Base-by-base conservation (phyloP, 2,888 invertebrate species). In the Lepidocyrtinus sp. region DNA sequence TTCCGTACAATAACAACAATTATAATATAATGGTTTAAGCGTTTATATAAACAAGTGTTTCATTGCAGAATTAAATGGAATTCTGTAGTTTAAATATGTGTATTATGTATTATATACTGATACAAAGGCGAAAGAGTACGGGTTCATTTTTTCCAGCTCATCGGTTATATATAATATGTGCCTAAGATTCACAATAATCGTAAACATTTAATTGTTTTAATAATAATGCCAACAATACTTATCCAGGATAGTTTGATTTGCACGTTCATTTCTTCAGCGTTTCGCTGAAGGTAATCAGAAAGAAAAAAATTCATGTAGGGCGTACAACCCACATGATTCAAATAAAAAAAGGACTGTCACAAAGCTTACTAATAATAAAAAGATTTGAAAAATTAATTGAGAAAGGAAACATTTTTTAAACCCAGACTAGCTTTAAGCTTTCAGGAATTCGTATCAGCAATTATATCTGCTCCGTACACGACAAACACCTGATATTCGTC, bases 41-140 rank as follows among this genome's bases (percentile, higher is more conserved):
- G 78, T 78, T 55, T 55, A 55, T 55, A 55, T 78, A 78, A 73
- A 78, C 72, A 73, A 73, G 65, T 78, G 46, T 68, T 62, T 71
- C 65, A 71, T 76, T 76, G 76, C 76, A 71, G 76, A 76, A 76
- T 76, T 65, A 76, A 75, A 76, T 76, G 76, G 76, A 76, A 76
- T 76, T 50, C 70, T 76, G 70, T 50, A 65, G 5, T 36, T 36
- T 36, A 36, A 36, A 36, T 36, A 36, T 55, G 55, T 55, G 55
- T 55, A 55, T 7, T 55, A 55, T 55, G 55, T 55, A 55, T 27
- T 72, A 55, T 78, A 72, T 73, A 78, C 73, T 78, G 78, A 78
- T 78, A 78, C 78, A 78, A 78, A 78, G 78, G 78, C 78, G 78
- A 78, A 78, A 78, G 78, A 78, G 78, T 78, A 78, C 73, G 78